Conservation (phyloP, 2,113 vertebrate species). For the Cyprinodon variegatus region DNA sequence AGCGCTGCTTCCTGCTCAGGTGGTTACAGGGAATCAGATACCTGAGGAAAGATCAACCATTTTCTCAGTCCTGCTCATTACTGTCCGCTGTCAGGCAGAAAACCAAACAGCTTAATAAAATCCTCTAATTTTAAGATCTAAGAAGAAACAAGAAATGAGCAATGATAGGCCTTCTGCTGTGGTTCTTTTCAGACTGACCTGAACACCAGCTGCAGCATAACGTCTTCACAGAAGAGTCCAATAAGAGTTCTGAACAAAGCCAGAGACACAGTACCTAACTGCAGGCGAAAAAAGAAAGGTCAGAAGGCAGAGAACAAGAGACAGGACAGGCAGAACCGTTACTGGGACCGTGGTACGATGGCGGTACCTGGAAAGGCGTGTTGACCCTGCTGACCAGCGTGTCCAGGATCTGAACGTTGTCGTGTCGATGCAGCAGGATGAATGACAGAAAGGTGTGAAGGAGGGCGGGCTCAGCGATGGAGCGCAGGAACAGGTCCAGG, state of each 20-base stretch:
- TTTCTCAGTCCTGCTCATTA: not conserved
- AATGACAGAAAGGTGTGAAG: conserved; percentile 94
- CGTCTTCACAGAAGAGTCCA: conserved; percentile 94
- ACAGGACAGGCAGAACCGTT: not conserved
- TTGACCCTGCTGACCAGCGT: conserved; percentile 95
- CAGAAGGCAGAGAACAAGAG: not conserved
- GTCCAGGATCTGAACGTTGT: conserved; percentile 92
- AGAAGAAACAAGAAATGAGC: not conserved
- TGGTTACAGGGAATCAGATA: conserved; percentile 92
- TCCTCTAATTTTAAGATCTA: not conserved
- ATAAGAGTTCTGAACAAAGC: conserved; percentile 94
- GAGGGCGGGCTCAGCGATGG: conserved; percentile 87
- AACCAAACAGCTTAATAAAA: not conserved
- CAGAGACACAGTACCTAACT: conserved; percentile 95
- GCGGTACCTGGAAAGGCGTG: conserved; percentile 93
- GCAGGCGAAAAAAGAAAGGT: conserved; percentile 4
- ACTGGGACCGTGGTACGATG: conserved; percentile 70
- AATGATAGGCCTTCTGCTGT: no score
- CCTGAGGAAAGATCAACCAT: conserved; percentile 70
- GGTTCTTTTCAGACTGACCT: conserved; percentile 77
- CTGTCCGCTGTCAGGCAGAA: not conserved
- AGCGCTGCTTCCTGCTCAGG: conserved; percentile 84
- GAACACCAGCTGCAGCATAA: conserved; percentile 95
- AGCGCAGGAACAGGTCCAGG: conserved; percentile 93
- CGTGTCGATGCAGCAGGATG: conserved; percentile 89